A percentile compares a stretch with the other conserved stretches of the same genome.
These are phyloP conservation scores for Euphydryas editha DNA, from an alignment of 2,888 invertebrate genomes.

Conservation along the genomic window DNA sequence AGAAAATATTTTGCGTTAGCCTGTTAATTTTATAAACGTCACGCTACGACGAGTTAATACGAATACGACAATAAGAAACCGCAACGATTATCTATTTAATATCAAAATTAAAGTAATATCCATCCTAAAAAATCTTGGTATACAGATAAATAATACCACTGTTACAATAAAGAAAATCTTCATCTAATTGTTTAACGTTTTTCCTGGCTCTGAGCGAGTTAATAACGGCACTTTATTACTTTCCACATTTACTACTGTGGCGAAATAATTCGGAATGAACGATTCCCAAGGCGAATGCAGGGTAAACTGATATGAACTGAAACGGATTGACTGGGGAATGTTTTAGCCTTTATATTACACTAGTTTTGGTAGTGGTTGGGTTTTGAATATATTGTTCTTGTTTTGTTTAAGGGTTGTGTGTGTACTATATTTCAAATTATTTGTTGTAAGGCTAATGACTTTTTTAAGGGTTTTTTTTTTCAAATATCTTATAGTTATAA, in stretches of 20 bases:
- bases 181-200: background rate
- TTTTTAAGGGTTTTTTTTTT: background rate
- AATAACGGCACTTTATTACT: background rate
- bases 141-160: background rate
- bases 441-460: background rate
- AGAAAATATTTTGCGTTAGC: too few species aligned
- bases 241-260: background rate
- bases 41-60: too few species aligned
- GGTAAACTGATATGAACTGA: background rate
- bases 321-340: background rate
- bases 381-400: background rate
- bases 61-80: too few species aligned
- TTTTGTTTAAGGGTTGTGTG: background rate
- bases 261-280: conserved; percentile 3
- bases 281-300: background rate
- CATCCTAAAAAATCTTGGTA: background rate
- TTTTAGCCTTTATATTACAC: background rate
- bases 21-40: too few species aligned
- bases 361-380: background rate
- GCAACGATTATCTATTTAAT: too few species aligned
- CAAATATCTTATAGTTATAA: too few species aligned
- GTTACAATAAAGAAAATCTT: background rate
- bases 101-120: too few species aligned
- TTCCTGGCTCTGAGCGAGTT: background rate
- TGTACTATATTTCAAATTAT: too few species aligned